phyloP scores from a whole-genome alignment of 2,797 vertebrate genomes.

The Amniataba percoides region DNA sequence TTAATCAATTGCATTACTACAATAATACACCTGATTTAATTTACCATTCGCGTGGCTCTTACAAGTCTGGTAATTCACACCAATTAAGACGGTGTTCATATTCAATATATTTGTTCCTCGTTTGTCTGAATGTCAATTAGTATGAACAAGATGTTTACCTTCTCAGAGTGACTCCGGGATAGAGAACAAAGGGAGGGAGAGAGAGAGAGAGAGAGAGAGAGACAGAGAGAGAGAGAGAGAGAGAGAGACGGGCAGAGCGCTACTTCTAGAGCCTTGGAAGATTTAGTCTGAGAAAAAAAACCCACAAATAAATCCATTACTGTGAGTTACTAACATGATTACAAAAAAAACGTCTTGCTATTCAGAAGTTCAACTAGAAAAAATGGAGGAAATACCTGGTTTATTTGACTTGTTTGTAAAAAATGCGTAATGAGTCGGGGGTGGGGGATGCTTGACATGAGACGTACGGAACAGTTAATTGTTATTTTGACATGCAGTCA shows the following conservation, averaged over 20 bases:
- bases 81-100: slow-evolving; percentile 66
- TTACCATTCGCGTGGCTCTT: slow-evolving; percentile 41
- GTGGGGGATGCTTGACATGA: neutral
- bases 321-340: neutral
- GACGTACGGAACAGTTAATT: slow-evolving; percentile 16
- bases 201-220: neutral
- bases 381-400: slow-evolving; percentile 2
- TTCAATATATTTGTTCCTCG: slow-evolving; percentile 57
- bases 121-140: slow-evolving; percentile 75
- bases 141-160: slow-evolving; percentile 59
- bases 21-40: slow-evolving; percentile 71
- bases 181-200: slow-evolving; percentile 2
- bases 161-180: slow-evolving; percentile 40
- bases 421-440: slow-evolving; percentile 23
- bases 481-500: slow-evolving; percentile 28
- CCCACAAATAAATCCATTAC: slow-evolving; percentile 40
- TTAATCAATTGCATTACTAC: slow-evolving; percentile 68
- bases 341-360: slow-evolving; percentile 3
- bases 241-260: neutral
- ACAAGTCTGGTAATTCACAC: slow-evolving; percentile 65
- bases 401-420: slow-evolving; percentile 16
- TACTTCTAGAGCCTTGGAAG: slow-evolving; percentile 27
- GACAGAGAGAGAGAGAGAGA: no score
- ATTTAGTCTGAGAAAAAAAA: neutral
- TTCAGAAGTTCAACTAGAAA: neutral